Evolutionary conservation across 2,797 vertebrate genomes (phyloP).

Genomic region (Alexandromys oeconomus): DNA sequence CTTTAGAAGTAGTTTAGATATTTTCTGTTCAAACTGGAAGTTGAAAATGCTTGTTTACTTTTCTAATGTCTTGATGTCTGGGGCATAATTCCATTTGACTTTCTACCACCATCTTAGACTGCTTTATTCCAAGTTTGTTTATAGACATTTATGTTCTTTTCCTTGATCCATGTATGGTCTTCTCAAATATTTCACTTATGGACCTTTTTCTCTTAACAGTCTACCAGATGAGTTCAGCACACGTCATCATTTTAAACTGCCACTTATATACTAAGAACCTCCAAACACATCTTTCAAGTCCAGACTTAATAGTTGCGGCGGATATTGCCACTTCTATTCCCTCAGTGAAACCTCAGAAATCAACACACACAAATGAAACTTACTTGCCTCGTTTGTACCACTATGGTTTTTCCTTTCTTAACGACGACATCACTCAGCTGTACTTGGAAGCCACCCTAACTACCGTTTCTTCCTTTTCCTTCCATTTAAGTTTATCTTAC

Average conservation of each 20-base stretch:
- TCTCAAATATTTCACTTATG: constrained; percentile 53
- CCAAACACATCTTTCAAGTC: background rate
- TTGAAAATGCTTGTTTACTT: constrained; percentile 36
- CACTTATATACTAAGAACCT: background rate
- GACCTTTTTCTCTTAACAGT: background rate
- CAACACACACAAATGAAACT: background rate
- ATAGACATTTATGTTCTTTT: constrained; percentile 21
- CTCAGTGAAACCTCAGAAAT: constrained; percentile 28
- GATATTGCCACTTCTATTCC: background rate
- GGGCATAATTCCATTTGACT: background rate
- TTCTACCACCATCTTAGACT: background rate
- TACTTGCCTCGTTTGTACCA: background rate
- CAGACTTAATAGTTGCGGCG: background rate
- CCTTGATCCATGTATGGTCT: background rate
- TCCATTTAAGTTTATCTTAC: background rate
- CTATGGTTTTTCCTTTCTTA: background rate
- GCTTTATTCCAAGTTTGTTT: constrained; percentile 25
- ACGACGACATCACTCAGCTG: background rate
- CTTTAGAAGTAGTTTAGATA: background rate
- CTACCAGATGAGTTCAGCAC: background rate
- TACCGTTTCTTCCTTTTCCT: background rate
- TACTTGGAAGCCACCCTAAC: background rate
- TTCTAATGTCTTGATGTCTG: constrained; percentile 13
- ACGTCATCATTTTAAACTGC: background rate
- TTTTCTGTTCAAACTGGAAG: constrained; percentile 36